These are phyloP conservation scores for Chamaetylas fuelleborni DNA, from an alignment of 2,113 vertebrate genomes.

Conservation along the genomic window DNA sequence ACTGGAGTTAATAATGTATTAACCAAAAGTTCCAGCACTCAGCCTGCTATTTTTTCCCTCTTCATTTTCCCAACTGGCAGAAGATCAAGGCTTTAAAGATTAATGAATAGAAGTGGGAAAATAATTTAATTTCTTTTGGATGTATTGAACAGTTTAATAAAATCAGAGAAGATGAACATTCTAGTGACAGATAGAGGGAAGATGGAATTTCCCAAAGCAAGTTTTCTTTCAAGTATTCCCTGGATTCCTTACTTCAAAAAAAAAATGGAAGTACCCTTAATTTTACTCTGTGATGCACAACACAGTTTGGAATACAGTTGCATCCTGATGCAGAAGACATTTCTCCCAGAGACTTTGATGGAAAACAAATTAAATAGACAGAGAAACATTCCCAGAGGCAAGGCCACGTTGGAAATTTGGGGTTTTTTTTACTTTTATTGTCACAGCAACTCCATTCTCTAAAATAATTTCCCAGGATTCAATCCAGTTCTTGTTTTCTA, in stretches of 20 bases:
- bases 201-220: background rate
- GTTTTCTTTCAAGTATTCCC: background rate
- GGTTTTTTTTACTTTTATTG: background rate
- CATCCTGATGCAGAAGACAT: background rate
- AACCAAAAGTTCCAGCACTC: background rate
- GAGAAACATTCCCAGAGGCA: background rate
- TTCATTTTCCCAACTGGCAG: background rate
- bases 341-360: background rate
- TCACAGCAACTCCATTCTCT: background rate
- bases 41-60: background rate
- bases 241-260: background rate
- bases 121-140: background rate
- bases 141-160: background rate
- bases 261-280: background rate
- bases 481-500: background rate
- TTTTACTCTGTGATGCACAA: background rate
- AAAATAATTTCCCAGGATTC: background rate
- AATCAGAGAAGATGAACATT: background rate
- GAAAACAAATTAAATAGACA: constrained; percentile 22
- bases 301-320: background rate
- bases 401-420: background rate
- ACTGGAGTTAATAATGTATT: background rate
- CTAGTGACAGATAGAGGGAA: background rate
- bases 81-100: background rate
- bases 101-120: background rate